A percentile compares a stretch with the other conserved stretches of the same genome.
These are phyloP conservation scores for Caranx ignobilis DNA, from an alignment of 2,113 vertebrate genomes.

Conservation along the genomic window DNA sequence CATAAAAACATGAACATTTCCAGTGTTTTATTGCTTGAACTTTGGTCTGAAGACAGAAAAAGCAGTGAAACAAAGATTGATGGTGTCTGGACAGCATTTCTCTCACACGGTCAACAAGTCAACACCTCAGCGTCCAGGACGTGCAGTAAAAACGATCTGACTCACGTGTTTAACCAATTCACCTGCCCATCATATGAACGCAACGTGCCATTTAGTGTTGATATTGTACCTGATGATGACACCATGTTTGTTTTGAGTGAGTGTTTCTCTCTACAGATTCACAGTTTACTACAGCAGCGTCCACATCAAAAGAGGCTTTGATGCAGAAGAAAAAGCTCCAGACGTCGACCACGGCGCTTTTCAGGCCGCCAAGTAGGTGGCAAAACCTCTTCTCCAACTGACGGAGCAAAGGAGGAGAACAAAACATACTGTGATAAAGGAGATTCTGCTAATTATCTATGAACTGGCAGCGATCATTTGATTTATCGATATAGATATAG, in stretches of 20 bases:
- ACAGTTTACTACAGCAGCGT: too few relatives aligned
- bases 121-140: neutral
- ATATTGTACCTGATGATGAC: neutral
- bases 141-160: neutral
- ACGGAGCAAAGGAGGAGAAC: neutral
- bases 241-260: too few relatives aligned
- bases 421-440: neutral
- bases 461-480: neutral
- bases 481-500: too few relatives aligned
- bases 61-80: neutral
- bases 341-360: neutral
- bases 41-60: slow-evolving; percentile 66
- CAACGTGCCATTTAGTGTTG: neutral
- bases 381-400: neutral
- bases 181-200: neutral
- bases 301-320: too few relatives aligned
- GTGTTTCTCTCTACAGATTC: too few relatives aligned
- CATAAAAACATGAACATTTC: slow-evolving; percentile 48
- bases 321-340: too few relatives aligned
- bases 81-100: neutral
- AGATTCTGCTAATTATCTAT: neutral
- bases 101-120: neutral
- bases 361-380: neutral
- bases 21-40: slow-evolving; percentile 75
- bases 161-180: neutral